These are phyloP conservation scores for Botrylloides violaceus DNA, from an alignment of 23 tunicate genomes.

Conservation along the genomic window DNA sequence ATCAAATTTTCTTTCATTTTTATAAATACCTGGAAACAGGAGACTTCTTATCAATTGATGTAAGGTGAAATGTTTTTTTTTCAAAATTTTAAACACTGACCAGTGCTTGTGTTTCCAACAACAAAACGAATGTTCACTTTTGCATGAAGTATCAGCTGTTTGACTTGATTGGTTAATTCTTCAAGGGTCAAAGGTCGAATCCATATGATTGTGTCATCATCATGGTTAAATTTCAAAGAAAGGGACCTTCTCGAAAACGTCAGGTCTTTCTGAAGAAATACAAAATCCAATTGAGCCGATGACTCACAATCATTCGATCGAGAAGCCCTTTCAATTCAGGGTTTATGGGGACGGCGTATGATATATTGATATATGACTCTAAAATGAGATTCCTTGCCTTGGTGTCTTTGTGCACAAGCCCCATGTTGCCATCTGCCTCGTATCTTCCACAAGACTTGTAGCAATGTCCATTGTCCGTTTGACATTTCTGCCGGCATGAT, in stretches of 20 bases:
- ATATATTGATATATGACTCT: too few species aligned
- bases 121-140: constrained; percentile 2
- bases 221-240: not conserved
- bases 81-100: not conserved
- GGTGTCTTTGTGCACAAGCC: not conserved
- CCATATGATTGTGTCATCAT: not conserved
- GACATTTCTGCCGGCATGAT: not conserved
- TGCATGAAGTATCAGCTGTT: not conserved
- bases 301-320: too few species aligned
- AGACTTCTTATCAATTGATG: not conserved
- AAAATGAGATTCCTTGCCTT: not conserved
- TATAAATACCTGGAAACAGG: constrained; percentile 8
- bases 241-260: not conserved
- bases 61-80: not conserved
- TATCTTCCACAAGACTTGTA: constrained; percentile 13
- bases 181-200: constrained; percentile 5
- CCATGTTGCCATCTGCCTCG: constrained; percentile 1
- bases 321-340: too few species aligned
- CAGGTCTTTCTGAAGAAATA: too few species aligned
- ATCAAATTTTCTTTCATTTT: constrained; percentile 11
- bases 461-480: not conserved
- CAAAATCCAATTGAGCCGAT: too few species aligned
- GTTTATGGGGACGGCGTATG: too few species aligned
- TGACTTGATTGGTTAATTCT: not conserved
- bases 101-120: constrained; percentile 27